These are phyloP conservation scores for Coendou prehensilis DNA, from an alignment of 2,797 vertebrate genomes.

Conservation along the genomic window DNA sequence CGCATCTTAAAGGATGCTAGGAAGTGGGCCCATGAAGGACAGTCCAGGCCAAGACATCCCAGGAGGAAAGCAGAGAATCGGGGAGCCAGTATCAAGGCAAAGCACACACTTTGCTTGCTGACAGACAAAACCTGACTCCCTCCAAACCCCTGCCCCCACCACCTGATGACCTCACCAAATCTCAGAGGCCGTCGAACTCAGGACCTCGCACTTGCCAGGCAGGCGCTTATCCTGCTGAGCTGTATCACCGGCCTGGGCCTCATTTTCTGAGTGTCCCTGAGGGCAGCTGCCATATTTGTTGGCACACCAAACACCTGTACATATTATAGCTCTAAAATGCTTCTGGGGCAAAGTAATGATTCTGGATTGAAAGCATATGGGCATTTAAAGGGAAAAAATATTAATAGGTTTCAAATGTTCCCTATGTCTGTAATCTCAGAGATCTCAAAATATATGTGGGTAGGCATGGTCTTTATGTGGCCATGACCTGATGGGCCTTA, in stretches of 20 bases:
- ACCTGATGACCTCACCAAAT: background rate
- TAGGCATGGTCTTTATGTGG: background rate
- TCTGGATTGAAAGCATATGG: slow-evolving; percentile 60
- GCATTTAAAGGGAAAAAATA: background rate
- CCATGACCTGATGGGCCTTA: background rate
- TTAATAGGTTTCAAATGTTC: slow-evolving; percentile 55
- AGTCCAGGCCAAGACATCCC: background rate
- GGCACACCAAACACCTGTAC: slow-evolving; percentile 46
- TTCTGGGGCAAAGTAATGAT: background rate
- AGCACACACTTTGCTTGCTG: background rate
- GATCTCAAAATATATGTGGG: background rate
- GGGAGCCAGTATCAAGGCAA: fast-evolving
- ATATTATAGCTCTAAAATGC: slow-evolving; percentile 3
- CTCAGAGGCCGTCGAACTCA: background rate
- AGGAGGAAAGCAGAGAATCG: background rate
- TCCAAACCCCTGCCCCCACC: fast-evolving
- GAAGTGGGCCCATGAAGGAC: background rate
- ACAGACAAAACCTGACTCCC: background rate
- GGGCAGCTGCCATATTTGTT: background rate
- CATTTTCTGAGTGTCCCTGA: background rate
- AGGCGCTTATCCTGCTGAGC: no score
- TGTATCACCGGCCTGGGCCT: background rate
- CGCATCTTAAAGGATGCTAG: background rate
- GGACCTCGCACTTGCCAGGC: no score
- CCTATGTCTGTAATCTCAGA: slow-evolving; percentile 31